Base-by-base conservation (phyloP, 2,113 vertebrate genomes). In the Hippoglossus stenolepis region DNA sequence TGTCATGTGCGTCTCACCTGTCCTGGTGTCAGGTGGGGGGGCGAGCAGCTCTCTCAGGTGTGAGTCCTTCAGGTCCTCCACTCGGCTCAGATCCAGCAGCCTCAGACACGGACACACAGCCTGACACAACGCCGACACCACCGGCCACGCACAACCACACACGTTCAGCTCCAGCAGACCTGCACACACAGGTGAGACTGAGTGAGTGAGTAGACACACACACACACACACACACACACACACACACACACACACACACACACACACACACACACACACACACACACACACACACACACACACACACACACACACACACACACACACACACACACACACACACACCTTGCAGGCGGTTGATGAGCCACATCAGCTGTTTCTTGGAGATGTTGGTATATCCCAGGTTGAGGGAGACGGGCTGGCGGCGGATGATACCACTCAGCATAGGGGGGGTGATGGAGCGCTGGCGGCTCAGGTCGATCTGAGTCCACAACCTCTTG, bases 331-430 rank as follows among this genome's bases (percentile, higher is more conserved):
- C 45, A 15, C 45, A 47, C 45, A 15, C 45, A 47, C 45, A 15
- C 45, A 47, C 45, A 97, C 97, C 96, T 92, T 95, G 96, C 10
- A 97, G 85, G 64, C 97, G 94, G 90, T 96, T 97, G 85, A 97
- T 95, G 79, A 97, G 96, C 97, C 96, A 97, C 95, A 97, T 96
- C 9, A 98, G 93, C 89, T 98, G 97, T 43, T 98, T 97, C 91
- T 96, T 97, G 89, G 96, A 97, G 93, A 98, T 96, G 94, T 95
- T 96, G 93, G 97, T 97, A 79, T 93, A 95, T 23, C 96, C 96
- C 70, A 97, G 94, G 93, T 97, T 96, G 24, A 97, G 94, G 65
- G 95, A 95, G 23, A 95, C 92, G 0, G 96, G 96, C 73, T 97
- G 96, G 0, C 96, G 92, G 13, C 96, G 95, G 88, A 97, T 96